phyloP scores from a whole-genome alignment of 2,113 vertebrate genomes.

The Clarias macrocephalus region DNA sequence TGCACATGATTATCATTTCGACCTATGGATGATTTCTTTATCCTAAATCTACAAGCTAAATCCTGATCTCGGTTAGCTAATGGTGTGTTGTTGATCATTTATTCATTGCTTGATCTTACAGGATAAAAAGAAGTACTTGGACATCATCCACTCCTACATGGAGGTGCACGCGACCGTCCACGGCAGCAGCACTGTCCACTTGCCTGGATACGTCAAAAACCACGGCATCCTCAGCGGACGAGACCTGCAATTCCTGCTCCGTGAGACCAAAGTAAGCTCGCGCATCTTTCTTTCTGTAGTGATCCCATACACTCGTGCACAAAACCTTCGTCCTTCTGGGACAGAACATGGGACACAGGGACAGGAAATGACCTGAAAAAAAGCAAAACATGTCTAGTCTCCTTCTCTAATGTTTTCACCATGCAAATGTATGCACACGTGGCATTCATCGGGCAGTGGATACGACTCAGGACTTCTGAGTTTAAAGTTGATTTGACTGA shows the following conservation, averaged over 20 bases:
- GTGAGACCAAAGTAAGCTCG: conserved; percentile 85
- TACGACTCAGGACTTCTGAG: too few species aligned
- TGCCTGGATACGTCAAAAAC: conserved; percentile 93
- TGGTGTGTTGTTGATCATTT: background rate
- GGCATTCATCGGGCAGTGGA: too few species aligned
- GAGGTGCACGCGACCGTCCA: conserved; percentile 96
- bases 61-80: background rate
- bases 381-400: too few species aligned
- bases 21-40: too few species aligned
- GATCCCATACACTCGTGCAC: background rate
- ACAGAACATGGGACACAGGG: too few species aligned
- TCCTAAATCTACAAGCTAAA: background rate
- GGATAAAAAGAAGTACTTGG: conserved; percentile 93
- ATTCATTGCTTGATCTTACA: conserved; percentile 58
- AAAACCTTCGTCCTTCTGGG: too few species aligned
- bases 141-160: conserved; percentile 93
- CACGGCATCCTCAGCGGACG: conserved; percentile 96
- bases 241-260: conserved; percentile 93
- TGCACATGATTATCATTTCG: too few species aligned
- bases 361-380: too few species aligned
- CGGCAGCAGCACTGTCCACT: conserved; percentile 87
- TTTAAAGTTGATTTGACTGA: too few species aligned
- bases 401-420: too few species aligned
- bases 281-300: background rate
- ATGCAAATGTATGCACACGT: too few species aligned